These are phyloP conservation scores for Gobionotothen gibberifrons DNA, from an alignment of 2,797 vertebrate species.

Conservation along the genomic window DNA sequence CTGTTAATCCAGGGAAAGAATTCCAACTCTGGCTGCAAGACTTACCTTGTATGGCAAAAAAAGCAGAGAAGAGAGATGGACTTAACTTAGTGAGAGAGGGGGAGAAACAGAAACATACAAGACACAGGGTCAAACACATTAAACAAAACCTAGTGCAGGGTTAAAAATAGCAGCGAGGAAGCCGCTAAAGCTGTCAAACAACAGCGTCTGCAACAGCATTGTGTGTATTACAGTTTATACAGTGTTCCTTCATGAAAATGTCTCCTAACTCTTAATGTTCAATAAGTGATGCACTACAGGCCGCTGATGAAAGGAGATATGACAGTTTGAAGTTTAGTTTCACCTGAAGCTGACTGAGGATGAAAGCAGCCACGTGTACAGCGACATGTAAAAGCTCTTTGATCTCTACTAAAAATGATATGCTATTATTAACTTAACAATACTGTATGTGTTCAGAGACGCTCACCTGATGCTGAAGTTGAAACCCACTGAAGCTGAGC, in stretches of 20 bases:
- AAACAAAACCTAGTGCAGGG: constrained; percentile 10
- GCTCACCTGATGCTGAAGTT: not conserved
- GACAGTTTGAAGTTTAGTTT: constrained; percentile 11
- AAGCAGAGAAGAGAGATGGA: constrained; percentile 29
- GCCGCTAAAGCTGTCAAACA: not conserved
- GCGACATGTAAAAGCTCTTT: constrained; percentile 6
- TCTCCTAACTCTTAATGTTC: constrained; percentile 21
- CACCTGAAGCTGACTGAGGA: constrained; percentile 19
- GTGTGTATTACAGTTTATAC: constrained; percentile 1
- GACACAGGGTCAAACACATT: constrained; percentile 4
- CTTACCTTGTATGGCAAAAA: constrained; percentile 76
- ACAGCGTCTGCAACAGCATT: not conserved
- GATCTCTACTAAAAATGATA: not conserved
- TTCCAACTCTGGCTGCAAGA: constrained; percentile 66
- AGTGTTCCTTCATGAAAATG: not conserved
- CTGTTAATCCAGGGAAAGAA: constrained; percentile 77
- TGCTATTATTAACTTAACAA: not conserved
- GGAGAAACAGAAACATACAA: not conserved
- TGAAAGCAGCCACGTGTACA: not conserved
- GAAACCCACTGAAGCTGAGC: not conserved
- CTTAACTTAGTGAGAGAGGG: constrained; percentile 1
- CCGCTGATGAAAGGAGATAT: constrained; percentile 13
- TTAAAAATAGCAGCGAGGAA: constrained; percentile 19
- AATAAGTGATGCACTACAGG: constrained; percentile 24
- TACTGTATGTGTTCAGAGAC: not conserved